These are phyloP conservation scores for Crepidodera aurea DNA, from an alignment of 2,888 invertebrate genomes.

Conservation along the genomic window DNA sequence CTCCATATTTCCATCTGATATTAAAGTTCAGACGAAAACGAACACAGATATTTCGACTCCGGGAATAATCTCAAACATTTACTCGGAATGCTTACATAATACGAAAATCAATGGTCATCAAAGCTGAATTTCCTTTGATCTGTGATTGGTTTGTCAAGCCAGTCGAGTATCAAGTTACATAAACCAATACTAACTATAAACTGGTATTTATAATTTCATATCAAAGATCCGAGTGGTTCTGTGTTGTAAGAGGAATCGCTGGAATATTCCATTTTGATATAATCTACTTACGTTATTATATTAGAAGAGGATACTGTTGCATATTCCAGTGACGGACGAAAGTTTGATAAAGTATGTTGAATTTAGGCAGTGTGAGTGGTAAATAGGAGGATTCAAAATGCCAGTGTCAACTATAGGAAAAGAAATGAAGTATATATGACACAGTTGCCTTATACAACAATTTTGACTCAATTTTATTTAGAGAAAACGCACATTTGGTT, in stretches of 20 bases:
- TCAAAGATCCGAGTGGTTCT: slow-evolving; percentile 17
- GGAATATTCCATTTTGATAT: slow-evolving; percentile 1
- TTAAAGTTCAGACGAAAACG: neutral
- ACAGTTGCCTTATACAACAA: too few relatives aligned
- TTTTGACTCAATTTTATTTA: too few relatives aligned
- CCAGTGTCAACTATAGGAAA: too few relatives aligned
- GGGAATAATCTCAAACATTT: slow-evolving; percentile 7
- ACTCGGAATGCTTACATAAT: slow-evolving; percentile 9
- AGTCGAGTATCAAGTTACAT: slow-evolving; percentile 16
- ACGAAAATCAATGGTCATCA: slow-evolving; percentile 18
- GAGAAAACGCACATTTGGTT: too few relatives aligned
- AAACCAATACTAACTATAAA: slow-evolving; percentile 16
- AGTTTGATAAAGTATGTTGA: too few relatives aligned
- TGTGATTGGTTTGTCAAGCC: slow-evolving; percentile 20
- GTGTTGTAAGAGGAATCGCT: slow-evolving; percentile 13
- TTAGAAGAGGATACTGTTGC: neutral
- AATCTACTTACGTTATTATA: neutral
- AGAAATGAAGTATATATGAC: too few relatives aligned
- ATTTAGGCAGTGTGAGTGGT: too few relatives aligned
- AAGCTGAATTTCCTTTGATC: slow-evolving; percentile 22
- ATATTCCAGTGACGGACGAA: neutral
- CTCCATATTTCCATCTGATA: neutral
- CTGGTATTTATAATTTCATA: slow-evolving; percentile 23
- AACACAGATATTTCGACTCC: neutral
- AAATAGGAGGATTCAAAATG: too few relatives aligned